A percentile compares a stretch with the other conserved stretches of the same genome.
These are phyloP conservation scores for Ophiodon elongatus DNA, from an alignment of 2,113 vertebrate genomes.

Conservation along the genomic window DNA sequence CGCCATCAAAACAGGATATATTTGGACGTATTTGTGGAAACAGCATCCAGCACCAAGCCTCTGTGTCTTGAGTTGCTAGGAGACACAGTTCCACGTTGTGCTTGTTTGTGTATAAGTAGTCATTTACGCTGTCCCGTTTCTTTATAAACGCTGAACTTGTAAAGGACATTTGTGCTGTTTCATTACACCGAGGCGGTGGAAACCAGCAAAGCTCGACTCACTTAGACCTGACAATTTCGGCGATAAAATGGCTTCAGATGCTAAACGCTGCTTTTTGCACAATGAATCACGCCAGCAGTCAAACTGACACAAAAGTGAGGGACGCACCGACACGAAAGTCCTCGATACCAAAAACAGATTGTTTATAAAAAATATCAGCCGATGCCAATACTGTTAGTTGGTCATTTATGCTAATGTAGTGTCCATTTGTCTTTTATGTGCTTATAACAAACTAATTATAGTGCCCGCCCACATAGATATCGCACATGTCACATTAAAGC, in stretches of 20 bases:
- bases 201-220: background rate
- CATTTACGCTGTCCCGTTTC: background rate
- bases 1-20: too few relatives aligned
- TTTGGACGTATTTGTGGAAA: background rate
- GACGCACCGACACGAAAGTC: background rate
- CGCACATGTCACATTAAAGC: background rate
- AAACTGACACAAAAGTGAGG: background rate
- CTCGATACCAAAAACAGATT: background rate
- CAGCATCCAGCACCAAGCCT: background rate
- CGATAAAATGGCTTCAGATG: background rate
- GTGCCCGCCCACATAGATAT: background rate
- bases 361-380: background rate
- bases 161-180: background rate
- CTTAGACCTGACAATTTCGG: background rate
- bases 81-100: background rate
- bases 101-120: background rate
- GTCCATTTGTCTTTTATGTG: background rate
- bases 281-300: background rate
- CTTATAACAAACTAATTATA: background rate
- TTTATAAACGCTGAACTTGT: background rate
- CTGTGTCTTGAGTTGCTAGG: background rate
- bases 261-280: background rate
- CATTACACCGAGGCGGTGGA: background rate
- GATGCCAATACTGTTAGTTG: background rate
- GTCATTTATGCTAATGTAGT: background rate